Percentiles rank a stretch among this genome's conserved stretches.
Conservation (phyloP, 2,888 invertebrate genomes). For the Rhingia rostrata region DNA sequence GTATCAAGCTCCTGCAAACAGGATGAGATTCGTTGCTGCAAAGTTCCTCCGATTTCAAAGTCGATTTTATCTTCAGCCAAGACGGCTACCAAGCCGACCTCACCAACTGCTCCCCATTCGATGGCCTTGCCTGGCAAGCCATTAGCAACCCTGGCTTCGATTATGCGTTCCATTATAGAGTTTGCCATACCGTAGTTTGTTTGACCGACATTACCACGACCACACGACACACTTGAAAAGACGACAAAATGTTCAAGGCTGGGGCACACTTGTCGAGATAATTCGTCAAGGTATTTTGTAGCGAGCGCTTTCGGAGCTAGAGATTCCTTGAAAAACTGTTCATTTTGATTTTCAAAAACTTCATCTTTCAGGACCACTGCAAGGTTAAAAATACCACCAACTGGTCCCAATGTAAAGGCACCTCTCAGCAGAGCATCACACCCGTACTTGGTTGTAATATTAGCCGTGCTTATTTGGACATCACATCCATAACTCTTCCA, state of each 20-base stretch:
- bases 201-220: constrained; percentile 96
- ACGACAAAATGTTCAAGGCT: constrained; percentile 90
- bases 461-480: constrained; percentile 87
- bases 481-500: constrained; percentile 89
- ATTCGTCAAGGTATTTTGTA: constrained; percentile 89
- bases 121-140: constrained; percentile 92
- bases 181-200: constrained; percentile 93
- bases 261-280: constrained; percentile 85
- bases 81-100: constrained; percentile 92
- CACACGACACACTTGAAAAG: constrained; percentile 95
- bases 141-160: constrained; percentile 87
- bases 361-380: constrained; percentile 92
- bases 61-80: constrained; percentile 88
- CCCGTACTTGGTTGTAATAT: constrained; percentile 88
- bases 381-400: constrained; percentile 95
- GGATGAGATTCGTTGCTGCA: constrained; percentile 93
- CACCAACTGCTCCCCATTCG: constrained; percentile 97
- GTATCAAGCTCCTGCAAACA: constrained; percentile 90
- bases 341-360: constrained; percentile 90
- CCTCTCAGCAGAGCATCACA: constrained; percentile 87
- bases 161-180: constrained; percentile 94
- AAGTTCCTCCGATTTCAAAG: constrained; percentile 91
- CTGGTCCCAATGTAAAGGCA: constrained; percentile 86
- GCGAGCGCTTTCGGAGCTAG: constrained; percentile 91
- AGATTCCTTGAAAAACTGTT: constrained; percentile 87